Conservation (phyloP, 2,113 vertebrate genomes). For the Promerops cafer region DNA sequence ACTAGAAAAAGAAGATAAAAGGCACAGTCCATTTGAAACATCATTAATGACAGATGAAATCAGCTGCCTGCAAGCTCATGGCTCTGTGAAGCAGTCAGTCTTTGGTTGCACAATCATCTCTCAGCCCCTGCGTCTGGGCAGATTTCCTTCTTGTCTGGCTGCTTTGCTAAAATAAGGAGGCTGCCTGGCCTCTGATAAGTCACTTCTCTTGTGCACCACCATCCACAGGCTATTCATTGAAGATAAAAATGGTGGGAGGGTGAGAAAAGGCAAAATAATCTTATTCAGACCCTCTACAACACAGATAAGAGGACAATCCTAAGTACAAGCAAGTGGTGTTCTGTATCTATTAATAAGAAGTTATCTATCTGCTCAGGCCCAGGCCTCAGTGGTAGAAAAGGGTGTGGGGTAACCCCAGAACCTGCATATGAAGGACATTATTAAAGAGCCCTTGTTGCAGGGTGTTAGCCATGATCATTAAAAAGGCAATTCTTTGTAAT, state of each 20-base stretch:
- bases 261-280: constrained; percentile 1
- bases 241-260: neutral
- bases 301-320: neutral
- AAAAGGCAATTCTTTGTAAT: neutral
- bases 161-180: constrained; percentile 41
- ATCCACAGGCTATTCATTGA: neutral
- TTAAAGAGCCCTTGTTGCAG: neutral
- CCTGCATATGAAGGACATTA: neutral
- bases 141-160: constrained; percentile 49
- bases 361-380: neutral
- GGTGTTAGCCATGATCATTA: neutral
- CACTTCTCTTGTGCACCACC: neutral
- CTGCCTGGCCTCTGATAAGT: neutral
- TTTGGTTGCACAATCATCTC: constrained; percentile 3
- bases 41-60: constrained; percentile 17
- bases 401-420: neutral
- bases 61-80: neutral
- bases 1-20: neutral
- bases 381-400: neutral
- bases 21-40: neutral
- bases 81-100: constrained; percentile 22
- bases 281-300: neutral
- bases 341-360: neutral
- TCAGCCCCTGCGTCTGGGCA: neutral
- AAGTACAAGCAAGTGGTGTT: neutral